These are phyloP conservation scores for Sebastes taczanowskii DNA, from an alignment of 2,797 vertebrate genomes.

Conservation along the genomic window DNA sequence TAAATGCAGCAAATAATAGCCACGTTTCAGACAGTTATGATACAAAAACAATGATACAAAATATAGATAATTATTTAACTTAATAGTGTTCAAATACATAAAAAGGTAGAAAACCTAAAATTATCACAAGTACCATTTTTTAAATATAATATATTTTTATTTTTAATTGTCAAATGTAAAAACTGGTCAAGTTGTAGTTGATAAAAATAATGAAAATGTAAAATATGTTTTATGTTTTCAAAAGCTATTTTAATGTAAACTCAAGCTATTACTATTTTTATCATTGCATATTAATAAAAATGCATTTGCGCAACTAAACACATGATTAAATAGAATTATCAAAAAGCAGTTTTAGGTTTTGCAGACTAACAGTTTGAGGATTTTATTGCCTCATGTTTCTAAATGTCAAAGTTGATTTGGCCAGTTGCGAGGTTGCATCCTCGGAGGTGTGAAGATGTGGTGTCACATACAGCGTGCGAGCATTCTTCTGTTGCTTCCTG, in stretches of 20 bases:
- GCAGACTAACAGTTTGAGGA: neutral
- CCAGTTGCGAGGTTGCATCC: neutral
- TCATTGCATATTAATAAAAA: neutral
- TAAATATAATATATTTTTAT: neutral
- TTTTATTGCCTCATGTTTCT: neutral
- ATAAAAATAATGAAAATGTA: neutral
- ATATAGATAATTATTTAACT: neutral
- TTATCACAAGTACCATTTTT: neutral
- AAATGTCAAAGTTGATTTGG: neutral
- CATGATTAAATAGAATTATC: neutral
- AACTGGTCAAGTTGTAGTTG: too few species aligned
- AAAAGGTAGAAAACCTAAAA: neutral
- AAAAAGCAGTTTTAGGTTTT: neutral
- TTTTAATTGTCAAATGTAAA: neutral
- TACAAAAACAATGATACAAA: neutral
- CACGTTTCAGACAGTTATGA: neutral
- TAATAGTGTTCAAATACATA: neutral
- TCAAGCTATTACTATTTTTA: neutral
- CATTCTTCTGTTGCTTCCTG: neutral
- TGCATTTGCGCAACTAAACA: neutral
- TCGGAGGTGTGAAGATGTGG: neutral
- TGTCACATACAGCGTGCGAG: accelerated
- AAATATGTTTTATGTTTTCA: neutral
- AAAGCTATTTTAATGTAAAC: neutral
- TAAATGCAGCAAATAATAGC: neutral